Percentiles rank a stretch among this genome's conserved stretches.
phyloP scores from a whole-genome alignment of 2,797 vertebrate genomes.

The Microcaecilia unicolor region DNA sequence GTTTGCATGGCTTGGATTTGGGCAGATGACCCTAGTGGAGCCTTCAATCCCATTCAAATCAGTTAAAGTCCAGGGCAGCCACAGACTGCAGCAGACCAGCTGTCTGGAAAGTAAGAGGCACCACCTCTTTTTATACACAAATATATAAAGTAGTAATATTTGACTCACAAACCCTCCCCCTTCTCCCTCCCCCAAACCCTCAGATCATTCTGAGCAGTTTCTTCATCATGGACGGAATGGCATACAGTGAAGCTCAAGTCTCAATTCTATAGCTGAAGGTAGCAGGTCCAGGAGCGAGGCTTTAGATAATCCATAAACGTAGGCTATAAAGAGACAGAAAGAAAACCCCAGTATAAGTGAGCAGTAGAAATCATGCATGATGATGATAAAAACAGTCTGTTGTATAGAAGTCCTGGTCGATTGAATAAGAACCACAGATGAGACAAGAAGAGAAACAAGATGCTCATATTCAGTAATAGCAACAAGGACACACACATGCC shows the following conservation, averaged over 20 bases:
- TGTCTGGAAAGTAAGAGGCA: conserved; percentile 28
- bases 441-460: too few relatives aligned
- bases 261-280: conserved; percentile 42
- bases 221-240: not conserved
- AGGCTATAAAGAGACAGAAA: conserved; percentile 53
- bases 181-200: conserved; percentile 14
- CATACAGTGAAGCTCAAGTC: not conserved
- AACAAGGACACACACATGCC: too few relatives aligned
- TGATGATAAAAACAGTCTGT: too few relatives aligned
- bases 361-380: too few relatives aligned
- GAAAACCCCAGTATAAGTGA: too few relatives aligned
- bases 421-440: too few relatives aligned
- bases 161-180: too few relatives aligned
- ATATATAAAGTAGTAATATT: conserved; percentile 7
- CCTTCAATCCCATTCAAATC: conserved; percentile 22
- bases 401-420: too few relatives aligned
- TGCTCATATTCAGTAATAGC: too few relatives aligned
- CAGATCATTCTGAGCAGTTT: not conserved
- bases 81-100: conserved; percentile 22
- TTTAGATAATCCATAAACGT: conserved; percentile 75
- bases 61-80: conserved; percentile 19
- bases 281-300: conserved; percentile 88
- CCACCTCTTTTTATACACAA: conserved; percentile 27
- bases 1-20: conserved; percentile 28
- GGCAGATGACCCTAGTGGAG: conserved; percentile 16